Evolutionary conservation across 2,113 vertebrate genomes (phyloP).

Genomic region (Lutjanus erythropterus): DNA sequence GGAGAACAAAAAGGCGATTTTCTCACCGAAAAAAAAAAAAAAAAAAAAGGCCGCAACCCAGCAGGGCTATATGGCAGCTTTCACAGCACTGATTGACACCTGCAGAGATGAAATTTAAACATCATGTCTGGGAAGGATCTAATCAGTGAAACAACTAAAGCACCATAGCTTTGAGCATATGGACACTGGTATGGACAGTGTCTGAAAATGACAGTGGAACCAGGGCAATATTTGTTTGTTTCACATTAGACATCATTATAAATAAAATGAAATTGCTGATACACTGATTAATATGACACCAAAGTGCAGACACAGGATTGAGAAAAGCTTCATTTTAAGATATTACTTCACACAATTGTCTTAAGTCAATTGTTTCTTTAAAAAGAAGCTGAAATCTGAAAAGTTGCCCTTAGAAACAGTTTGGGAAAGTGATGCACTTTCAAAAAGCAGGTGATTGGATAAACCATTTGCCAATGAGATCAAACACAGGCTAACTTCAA

Average conservation of each 20-base stretch:
- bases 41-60: slow-evolving; percentile 45
- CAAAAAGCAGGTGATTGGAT: no score
- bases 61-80: slow-evolving; percentile 27
- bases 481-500: no score
- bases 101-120: slow-evolving; percentile 63
- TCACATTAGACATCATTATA: slow-evolving; percentile 1
- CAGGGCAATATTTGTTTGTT: slow-evolving; percentile 29
- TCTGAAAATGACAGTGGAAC: slow-evolving; percentile 6
- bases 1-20: slow-evolving; percentile 72
- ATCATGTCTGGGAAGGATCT: slow-evolving; percentile 45
- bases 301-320: background rate
- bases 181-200: slow-evolving; percentile 22
- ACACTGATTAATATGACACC: background rate
- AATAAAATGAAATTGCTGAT: background rate
- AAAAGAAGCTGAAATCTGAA: no score
- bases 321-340: background rate
- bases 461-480: no score
- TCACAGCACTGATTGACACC: slow-evolving; percentile 70
- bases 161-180: slow-evolving; percentile 10
- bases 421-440: no score
- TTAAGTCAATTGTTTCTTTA: background rate
- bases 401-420: no score
- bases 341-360: background rate
- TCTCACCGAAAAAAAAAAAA: slow-evolving; percentile 49
- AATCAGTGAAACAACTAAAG: slow-evolving; percentile 45